Evolutionary conservation across 64 coral and sea anemone genomes (phyloP).

Genomic region (Anthopleura sola): DNA sequence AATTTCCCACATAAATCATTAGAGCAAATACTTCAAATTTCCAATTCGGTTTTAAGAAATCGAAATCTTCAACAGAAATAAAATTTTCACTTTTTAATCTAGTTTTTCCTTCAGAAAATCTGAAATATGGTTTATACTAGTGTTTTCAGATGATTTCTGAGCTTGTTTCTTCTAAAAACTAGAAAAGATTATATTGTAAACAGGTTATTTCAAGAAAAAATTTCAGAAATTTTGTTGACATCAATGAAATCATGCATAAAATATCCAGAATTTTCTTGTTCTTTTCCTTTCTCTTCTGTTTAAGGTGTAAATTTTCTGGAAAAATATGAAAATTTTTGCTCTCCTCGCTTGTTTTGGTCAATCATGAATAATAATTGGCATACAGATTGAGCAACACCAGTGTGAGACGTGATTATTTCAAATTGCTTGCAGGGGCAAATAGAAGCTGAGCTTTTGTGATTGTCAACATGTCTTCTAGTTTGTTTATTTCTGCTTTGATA

Average conservation of each 20-base stretch:
- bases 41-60: not conserved
- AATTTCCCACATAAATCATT: not conserved
- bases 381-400: not conserved
- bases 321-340: too few species aligned
- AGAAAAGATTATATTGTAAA: not conserved
- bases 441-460: not conserved
- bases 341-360: too few species aligned
- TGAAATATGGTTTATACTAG: not conserved
- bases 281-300: not conserved
- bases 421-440: not conserved
- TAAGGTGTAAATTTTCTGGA: not conserved
- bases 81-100: not conserved
- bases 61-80: not conserved
- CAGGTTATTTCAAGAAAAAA: not conserved
- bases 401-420: not conserved
- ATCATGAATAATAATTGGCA: not conserved
- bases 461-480: not conserved
- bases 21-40: not conserved
- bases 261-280: not conserved
- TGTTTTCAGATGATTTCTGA: not conserved
- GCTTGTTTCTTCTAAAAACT: not conserved
- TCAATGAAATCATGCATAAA: not conserved
- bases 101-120: not conserved
- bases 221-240: conserved; percentile 13
- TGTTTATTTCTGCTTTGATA: not conserved